Percentiles rank a stretch among this genome's conserved stretches.
These are phyloP conservation scores for Poecile montanus DNA, from an alignment of 2,797 vertebrate species.

Conservation along the genomic window DNA sequence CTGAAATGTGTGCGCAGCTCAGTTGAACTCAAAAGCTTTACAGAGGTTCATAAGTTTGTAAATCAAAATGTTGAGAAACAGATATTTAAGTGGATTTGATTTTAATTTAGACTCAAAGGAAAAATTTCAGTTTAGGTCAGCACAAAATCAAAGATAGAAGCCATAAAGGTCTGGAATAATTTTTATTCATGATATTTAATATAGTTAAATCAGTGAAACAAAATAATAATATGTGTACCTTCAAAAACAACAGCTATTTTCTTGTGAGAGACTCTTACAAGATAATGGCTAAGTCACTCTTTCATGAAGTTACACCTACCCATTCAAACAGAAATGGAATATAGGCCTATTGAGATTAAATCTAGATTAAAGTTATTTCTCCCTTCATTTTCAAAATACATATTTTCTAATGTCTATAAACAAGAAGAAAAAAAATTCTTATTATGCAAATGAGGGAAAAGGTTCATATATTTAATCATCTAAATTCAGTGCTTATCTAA, in stretches of 20 bases:
- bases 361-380: not conserved
- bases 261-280: not conserved
- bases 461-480: not conserved
- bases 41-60: not conserved
- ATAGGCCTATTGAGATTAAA: not conserved
- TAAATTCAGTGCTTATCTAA: not conserved
- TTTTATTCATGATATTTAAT: not conserved
- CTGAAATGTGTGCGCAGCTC: not conserved
- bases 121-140: not conserved
- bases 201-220: not conserved
- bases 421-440: not conserved
- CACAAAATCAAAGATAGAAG: not conserved
- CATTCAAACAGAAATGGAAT: not conserved
- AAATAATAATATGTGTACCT: not conserved
- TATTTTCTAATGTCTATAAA: not conserved
- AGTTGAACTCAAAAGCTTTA: not conserved
- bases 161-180: not conserved
- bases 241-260: not conserved
- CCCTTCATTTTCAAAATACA: not conserved
- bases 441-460: not conserved
- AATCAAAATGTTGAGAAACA: not conserved
- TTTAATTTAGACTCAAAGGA: not conserved
- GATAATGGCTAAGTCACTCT: not conserved
- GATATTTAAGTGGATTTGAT: not conserved
- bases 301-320: not conserved